phyloP scores from a whole-genome alignment of 2,797 vertebrate genomes.

The Loris lydekkerianus region DNA sequence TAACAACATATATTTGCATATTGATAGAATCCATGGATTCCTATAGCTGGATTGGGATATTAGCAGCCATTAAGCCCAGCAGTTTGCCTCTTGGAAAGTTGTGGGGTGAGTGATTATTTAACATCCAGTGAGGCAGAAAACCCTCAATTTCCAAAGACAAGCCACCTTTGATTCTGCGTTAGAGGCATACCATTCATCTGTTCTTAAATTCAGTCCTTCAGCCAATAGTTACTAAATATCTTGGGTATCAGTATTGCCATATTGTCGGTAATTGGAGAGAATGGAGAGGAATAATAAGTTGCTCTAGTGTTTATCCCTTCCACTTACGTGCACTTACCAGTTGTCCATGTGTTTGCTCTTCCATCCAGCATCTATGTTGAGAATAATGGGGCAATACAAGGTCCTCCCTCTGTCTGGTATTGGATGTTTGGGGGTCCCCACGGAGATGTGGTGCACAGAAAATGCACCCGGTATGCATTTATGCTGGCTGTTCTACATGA shows the following conservation, averaged over 20 bases:
- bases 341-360: background rate
- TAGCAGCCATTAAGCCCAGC: background rate
- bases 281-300: background rate
- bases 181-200: background rate
- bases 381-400: background rate
- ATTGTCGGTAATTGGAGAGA: background rate
- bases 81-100: slow-evolving; percentile 37
- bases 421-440: background rate
- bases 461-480: background rate
- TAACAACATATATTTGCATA: background rate
- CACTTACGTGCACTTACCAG: background rate
- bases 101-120: slow-evolving; percentile 19
- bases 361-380: background rate
- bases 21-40: background rate
- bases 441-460: background rate
- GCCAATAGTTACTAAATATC: background rate
- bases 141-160: slow-evolving; percentile 27
- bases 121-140: slow-evolving; percentile 38
- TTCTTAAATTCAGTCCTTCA: background rate
- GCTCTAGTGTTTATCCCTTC: background rate
- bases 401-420: background rate
- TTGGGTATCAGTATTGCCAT: background rate
- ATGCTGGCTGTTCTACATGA: background rate
- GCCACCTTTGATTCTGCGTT: background rate
- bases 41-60: slow-evolving; percentile 6